These are phyloP conservation scores for Microtus richardsoni DNA, from an alignment of 2,113 vertebrate species.

Conservation along the genomic window DNA sequence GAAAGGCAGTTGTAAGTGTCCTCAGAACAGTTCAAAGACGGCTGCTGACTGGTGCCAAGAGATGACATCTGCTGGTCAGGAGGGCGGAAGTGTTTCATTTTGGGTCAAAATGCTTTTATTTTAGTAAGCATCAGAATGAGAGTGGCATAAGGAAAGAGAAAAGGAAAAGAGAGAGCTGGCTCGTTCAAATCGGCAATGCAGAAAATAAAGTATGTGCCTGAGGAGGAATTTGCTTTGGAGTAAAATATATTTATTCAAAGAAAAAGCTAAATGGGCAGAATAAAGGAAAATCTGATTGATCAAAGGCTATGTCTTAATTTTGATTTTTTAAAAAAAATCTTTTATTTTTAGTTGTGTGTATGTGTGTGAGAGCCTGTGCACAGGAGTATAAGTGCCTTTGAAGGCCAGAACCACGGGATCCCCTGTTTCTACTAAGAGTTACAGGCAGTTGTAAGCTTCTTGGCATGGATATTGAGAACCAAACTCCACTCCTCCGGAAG, in stretches of 20 bases:
- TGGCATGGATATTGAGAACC: background rate
- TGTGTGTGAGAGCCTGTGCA: background rate
- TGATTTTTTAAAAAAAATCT: background rate
- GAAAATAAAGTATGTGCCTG: background rate
- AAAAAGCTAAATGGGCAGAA: background rate
- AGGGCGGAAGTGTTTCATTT: background rate
- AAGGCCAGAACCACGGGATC: background rate
- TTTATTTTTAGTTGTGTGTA: background rate
- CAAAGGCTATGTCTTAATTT: background rate
- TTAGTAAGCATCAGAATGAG: background rate
- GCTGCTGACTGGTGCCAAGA: background rate
- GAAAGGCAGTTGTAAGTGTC: background rate
- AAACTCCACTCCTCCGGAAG: background rate
- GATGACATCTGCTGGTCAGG: background rate
- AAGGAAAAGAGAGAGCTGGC: background rate
- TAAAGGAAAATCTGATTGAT: background rate
- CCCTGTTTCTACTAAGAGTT: background rate
- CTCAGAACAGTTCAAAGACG: background rate
- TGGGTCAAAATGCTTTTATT: conserved; percentile 20
- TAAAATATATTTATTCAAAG: conserved; percentile 10
- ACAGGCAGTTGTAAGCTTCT: background rate
- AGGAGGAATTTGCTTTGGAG: conserved; percentile 4
- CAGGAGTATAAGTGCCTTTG: no score
- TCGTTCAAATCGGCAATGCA: background rate
- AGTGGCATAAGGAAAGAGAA: background rate